Conservation (phyloP, 2,888 invertebrate genomes). For the Nymphalis c-album region DNA sequence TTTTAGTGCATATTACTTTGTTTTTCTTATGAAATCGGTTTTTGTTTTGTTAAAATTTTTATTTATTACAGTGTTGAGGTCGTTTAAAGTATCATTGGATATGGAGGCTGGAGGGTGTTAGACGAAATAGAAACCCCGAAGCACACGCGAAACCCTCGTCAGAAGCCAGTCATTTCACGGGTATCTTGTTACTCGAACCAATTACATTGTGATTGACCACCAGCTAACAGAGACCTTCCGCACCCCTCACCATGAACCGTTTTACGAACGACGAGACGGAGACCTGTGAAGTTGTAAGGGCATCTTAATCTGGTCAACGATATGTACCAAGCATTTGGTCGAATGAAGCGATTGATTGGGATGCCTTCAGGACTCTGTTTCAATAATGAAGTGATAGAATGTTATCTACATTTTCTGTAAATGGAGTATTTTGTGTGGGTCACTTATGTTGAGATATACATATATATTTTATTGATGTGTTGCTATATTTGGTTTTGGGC, state of each 20-base stretch:
- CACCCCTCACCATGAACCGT: slow-evolving; percentile 30
- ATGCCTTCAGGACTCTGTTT: slow-evolving; percentile 59
- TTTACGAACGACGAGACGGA: slow-evolving; percentile 31
- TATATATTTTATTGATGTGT: too few species aligned
- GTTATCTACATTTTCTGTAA: slow-evolving; percentile 19
- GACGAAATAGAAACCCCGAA: slow-evolving; percentile 61
- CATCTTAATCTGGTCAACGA: slow-evolving; percentile 46
- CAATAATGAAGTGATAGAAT: slow-evolving; percentile 66
- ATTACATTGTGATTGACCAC: slow-evolving; percentile 76
- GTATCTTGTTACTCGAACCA: slow-evolving; percentile 73
- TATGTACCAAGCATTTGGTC: slow-evolving; percentile 67
- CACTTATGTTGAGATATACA: neutral
- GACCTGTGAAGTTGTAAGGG: slow-evolving; percentile 43
- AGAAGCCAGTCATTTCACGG: slow-evolving; percentile 76
- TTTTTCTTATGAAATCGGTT: too few species aligned
- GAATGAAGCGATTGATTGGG: slow-evolving; percentile 71
- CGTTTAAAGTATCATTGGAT: slow-evolving; percentile 33
- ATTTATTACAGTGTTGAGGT: too few species aligned
- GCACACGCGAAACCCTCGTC: slow-evolving; percentile 68
- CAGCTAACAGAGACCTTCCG: slow-evolving; percentile 50
- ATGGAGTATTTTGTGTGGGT: neutral
- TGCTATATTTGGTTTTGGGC: neutral
- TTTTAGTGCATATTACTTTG: too few species aligned
- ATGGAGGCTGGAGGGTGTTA: slow-evolving; percentile 47
- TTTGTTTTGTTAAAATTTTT: too few species aligned